These are phyloP conservation scores for Chrysogorgia sp. DNA, from an alignment of 92 coral and sea anemone species.

Conservation along the genomic window DNA sequence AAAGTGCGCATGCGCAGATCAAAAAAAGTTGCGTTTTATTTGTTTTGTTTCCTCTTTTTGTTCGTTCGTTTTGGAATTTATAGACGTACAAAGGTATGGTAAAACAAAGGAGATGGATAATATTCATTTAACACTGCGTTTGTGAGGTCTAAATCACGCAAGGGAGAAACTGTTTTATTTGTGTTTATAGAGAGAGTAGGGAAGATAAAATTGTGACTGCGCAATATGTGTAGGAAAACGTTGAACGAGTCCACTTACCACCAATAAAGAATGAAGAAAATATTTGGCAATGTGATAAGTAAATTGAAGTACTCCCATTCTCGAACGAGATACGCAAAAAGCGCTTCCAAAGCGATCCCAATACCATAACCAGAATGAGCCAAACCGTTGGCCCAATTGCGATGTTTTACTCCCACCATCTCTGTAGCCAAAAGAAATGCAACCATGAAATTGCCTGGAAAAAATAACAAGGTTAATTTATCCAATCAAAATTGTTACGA, in stretches of 20 bases:
- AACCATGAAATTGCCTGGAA: conserved; percentile 80
- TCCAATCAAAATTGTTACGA: too few relatives aligned
- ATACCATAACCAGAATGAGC: conserved; percentile 86
- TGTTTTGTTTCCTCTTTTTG: too few relatives aligned
- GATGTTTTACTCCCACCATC: conserved; percentile 81
- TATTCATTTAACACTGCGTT: too few relatives aligned
- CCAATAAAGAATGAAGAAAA: conserved; percentile 74
- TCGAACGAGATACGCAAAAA: conserved; percentile 74
- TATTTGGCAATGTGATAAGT: conserved; percentile 74
- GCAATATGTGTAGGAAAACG: too few relatives aligned
- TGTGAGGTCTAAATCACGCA: too few relatives aligned
- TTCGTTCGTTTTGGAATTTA: too few relatives aligned
- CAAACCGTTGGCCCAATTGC: conserved; percentile 89
- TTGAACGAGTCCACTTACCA: conserved; percentile 72
- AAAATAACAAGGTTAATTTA: not conserved
- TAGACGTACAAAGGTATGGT: too few relatives aligned
- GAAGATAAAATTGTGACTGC: too few relatives aligned
- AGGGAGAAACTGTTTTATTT: not conserved
- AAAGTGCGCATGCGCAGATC: not conserved
- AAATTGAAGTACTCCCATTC: conserved; percentile 87
- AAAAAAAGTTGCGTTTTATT: too few relatives aligned
- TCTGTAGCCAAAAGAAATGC: conserved; percentile 93
- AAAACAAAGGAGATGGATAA: too few relatives aligned
- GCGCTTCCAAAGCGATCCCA: conserved; percentile 86
- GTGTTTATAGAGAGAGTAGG: too few relatives aligned